Evolutionary conservation across 1,140 invertebrate species (phyloP), one percentile per base, ranked within the genome.

Genomic region (Nasonia longicornis): DNA sequence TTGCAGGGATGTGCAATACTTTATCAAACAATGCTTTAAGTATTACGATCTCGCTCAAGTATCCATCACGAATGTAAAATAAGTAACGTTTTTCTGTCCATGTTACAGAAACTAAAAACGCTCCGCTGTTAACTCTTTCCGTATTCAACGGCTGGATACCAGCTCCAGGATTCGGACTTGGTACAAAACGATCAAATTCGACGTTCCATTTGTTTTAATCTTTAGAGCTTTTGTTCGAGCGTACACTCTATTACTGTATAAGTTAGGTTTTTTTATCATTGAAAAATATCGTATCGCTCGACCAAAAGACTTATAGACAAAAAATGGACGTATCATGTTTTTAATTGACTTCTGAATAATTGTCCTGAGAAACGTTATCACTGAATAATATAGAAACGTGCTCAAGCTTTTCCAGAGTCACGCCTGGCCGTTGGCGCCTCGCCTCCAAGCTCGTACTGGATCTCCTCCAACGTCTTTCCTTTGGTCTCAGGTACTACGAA

Each of bases 401-500:
- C 45, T 78, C 22, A 71, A 64, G 78, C 48, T 48, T 42, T 42
- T 52, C 11, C 22, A 2, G 63, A 78, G 3, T 63, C 31, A n/a
- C 70, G 78, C 2, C 29, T 72, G 20, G 69, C 8, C 10, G 31
- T 20, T 12, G 77, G 67, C 22, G 35, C 31, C 7, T 74, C 63
- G 29, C 90, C 88, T 29, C 87, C 89, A 20, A 96, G 87, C 84
- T 94, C 90, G 4, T 89, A 85, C 88, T 95, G 95, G 85, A 98
- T 96, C 89, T 98, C 94, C 75, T 97, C 95, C 6, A 97, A 90
- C 63, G 93, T 94, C 88, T 96, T 97, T 12, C 96, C 97, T 91
- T 97, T 98, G 0, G 97, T 98, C 90, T 98, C 97, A 0, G 96
- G 96, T 8, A 98, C 93, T 22, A 96, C 87, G 69, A 95, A 91